Base-by-base conservation (phyloP, 92 coral and sea anemone genomes). In the Desmophyllum pertusum region DNA sequence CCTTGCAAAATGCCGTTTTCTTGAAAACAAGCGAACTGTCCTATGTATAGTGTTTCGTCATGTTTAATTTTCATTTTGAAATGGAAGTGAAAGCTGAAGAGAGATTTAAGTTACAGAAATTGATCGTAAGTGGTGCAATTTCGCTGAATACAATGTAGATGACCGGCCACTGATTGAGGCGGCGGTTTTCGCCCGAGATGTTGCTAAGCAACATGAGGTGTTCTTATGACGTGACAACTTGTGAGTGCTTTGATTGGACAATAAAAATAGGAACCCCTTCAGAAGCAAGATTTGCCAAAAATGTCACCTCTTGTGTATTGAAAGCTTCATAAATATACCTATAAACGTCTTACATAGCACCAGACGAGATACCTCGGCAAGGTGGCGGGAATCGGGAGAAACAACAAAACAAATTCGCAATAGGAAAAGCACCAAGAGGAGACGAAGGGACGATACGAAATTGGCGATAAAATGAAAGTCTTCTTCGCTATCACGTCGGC, bases 311-410 rank as follows among this genome's bases (percentile, higher is more conserved):
- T 50, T 10, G 18, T 2, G 18, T n/a, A n/a, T n/a, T n/a, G n/a
- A n/a, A n/a, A n/a, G 11, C 29, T 1, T 30, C 6, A 11, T 27
- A 21, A 13, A 61, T 83, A 37, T 71, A 95, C 98, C 98, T n/a
- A n/a, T 94, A 85, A 96, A 96, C n/a, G 99, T 96, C 81, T 96
- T 96, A 85, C 99, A 96, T 5, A 96, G 80, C 52, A 96, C 99
- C 52, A 96, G 98, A 29, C 99, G 80, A 48, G 99, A 96, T n/a
- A n/a, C n/a, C n/a, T n/a, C n/a, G n/a, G n/a, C n/a, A n/a, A n/a
- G n/a, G n/a, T n/a, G n/a, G n/a, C n/a, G n/a, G n/a, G n/a, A n/a
- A n/a, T n/a, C n/a, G n/a, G n/a, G n/a, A n/a, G n/a, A n/a, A n/a
- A n/a, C n/a, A n/a, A n/a, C n/a, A n/a, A n/a, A n/a, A n/a, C n/a